phyloP scores from a whole-genome alignment of 2,888 invertebrate genomes.

The Acrobeloides nanus region DNA sequence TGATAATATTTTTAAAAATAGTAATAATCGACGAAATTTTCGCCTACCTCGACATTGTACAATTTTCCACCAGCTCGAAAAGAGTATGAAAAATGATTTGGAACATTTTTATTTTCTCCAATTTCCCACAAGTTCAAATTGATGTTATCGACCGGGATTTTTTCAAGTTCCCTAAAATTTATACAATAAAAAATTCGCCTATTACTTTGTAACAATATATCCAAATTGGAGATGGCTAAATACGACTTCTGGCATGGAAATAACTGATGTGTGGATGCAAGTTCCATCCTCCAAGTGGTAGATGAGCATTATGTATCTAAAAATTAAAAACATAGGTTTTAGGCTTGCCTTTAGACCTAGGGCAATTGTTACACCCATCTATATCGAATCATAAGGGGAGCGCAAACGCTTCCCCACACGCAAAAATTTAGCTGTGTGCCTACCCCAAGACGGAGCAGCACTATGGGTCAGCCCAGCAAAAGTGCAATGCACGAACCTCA shows the following conservation, averaged over 20 bases:
- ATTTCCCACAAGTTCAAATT: slow-evolving; percentile 34
- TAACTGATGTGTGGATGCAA: slow-evolving; percentile 66
- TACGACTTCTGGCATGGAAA: slow-evolving; percentile 68
- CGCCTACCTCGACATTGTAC: too few relatives aligned
- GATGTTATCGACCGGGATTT: slow-evolving; percentile 36
- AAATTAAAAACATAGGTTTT: slow-evolving; percentile 6
- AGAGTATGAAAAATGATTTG: slow-evolving; percentile 37
- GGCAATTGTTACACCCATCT: too few relatives aligned
- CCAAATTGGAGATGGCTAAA: slow-evolving; percentile 62
- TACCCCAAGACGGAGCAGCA: too few relatives aligned
- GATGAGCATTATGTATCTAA: slow-evolving; percentile 65
- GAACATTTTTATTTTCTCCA: slow-evolving; percentile 43
- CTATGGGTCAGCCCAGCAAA: too few relatives aligned
- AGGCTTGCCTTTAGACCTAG: too few relatives aligned
- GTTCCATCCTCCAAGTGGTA: slow-evolving; percentile 68
- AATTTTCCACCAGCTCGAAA: slow-evolving; percentile 42
- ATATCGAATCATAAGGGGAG: too few relatives aligned
- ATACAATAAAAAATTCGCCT: neutral
- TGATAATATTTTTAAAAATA: too few relatives aligned
- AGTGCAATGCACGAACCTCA: too few relatives aligned
- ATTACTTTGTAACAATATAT: slow-evolving; percentile 23
- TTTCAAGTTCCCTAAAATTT: slow-evolving; percentile 29
- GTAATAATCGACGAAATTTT: too few relatives aligned
- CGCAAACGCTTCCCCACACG: too few relatives aligned
- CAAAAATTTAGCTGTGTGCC: too few relatives aligned